Evolutionary conservation across 1,140 invertebrate species (phyloP), one percentile per base, ranked within the genome.

Genomic region (Hyles euphorbiae): DNA sequence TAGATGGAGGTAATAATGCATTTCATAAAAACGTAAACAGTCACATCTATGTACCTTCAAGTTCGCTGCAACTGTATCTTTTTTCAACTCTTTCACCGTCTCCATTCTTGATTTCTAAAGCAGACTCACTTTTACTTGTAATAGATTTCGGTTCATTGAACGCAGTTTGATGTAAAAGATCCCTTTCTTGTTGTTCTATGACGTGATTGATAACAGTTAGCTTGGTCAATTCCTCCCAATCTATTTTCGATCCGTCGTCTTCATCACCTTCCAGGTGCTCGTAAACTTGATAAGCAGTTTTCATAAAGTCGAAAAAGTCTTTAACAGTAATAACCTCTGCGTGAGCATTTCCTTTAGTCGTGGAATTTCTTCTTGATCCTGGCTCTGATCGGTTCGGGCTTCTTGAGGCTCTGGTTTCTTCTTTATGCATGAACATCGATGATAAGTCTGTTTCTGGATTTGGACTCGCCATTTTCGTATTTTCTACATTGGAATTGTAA

Each of bases 221-320:
- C 61, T 88, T 88, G 0, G 86, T 84, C 33, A 93, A 73, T 65
- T 92, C 90, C 34, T 91, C 90, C 93, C 93, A 94, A 68, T 93
- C 88, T 45, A 94, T 91, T 70, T 91, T 90, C 1, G 88, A 83
- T n/a, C 90, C 81, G 11, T 90, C 89, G 8, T 90, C 89, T 10
- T 91, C 88, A 34, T 92, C 82, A 22, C 89, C 90, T 78, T 94
- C 92, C 48, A 92, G 87, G 74, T 90, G 91, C 48, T 93, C 91
- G 58, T 93, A 90, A 2, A 91, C 88, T 83, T 93, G 93, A 84
- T 94, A 94, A 2, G 93, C 93, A 7, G 92, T 93, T 76, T 91
- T 91, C 89, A 95, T 91, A 78, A 94, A 94, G 70, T 94, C 93
- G 61, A 94, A 92, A 79, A 94, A 94, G 68, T 93, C 91, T 81